phyloP scores from a whole-genome alignment of 2,888 invertebrate genomes.

The Lasiommata megera region DNA sequence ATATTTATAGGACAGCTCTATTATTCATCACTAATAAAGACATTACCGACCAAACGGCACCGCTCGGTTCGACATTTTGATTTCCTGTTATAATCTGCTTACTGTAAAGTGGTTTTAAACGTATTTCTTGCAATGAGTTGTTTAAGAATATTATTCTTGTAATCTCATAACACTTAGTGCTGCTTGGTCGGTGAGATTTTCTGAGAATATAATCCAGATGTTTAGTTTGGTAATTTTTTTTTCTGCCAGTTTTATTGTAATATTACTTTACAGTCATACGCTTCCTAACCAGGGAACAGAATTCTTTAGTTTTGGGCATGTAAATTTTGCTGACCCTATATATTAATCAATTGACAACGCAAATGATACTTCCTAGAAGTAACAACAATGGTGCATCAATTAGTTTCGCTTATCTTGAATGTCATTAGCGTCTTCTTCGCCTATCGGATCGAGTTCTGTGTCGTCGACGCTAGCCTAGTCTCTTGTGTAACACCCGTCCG shows the following conservation, averaged over 20 bases:
- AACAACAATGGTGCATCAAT: slow-evolving; percentile 74
- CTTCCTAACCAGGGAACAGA: slow-evolving; percentile 79
- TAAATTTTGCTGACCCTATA: slow-evolving; percentile 73
- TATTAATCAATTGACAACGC: slow-evolving; percentile 55
- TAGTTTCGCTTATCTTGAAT: slow-evolving; percentile 72
- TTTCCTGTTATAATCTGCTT: slow-evolving; percentile 3
- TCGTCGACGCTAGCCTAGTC: slow-evolving; percentile 47
- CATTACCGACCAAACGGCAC: slow-evolving; percentile 70
- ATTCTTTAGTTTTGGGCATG: slow-evolving; percentile 79
- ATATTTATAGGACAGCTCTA: slow-evolving; percentile 79
- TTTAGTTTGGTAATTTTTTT: slow-evolving; percentile 61
- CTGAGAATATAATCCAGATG: slow-evolving; percentile 60
- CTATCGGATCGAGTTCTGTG: slow-evolving; percentile 54
- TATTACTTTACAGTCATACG: slow-evolving; percentile 69
- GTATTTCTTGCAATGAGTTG: slow-evolving; percentile 4
- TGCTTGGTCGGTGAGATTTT: slow-evolving; percentile 72
- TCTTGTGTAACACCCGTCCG: slow-evolving; percentile 53
- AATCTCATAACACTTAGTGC: slow-evolving; percentile 27
- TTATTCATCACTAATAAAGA: slow-evolving; percentile 78
- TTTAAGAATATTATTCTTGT: slow-evolving; percentile 9
- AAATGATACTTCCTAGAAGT: slow-evolving; percentile 62
- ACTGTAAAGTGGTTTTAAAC: slow-evolving; percentile 10
- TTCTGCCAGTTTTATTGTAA: slow-evolving; percentile 64
- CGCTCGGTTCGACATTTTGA: slow-evolving; percentile 32
- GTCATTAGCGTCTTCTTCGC: slow-evolving; percentile 67